Base-by-base conservation (phyloP, 2,113 vertebrate genomes). In the Embiotoca jacksoni region DNA sequence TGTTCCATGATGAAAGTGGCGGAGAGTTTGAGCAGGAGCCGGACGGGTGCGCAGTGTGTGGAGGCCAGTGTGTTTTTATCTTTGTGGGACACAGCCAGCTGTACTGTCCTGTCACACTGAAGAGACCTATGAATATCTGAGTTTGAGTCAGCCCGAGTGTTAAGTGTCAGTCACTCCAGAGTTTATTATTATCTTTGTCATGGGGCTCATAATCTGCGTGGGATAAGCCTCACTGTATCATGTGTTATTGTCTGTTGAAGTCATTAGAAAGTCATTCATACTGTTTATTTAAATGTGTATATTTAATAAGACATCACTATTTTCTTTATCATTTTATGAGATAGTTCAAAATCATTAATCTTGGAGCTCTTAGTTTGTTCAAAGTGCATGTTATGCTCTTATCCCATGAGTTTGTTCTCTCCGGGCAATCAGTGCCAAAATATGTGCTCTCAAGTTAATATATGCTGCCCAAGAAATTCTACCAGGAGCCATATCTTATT, bases 141-240 rank as follows among this genome's bases (percentile, higher is more conserved):
- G 6, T 78, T 60, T 71, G 37, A 72, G 54, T 72, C 74, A n/a
- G 71, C 55, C 67, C 0, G 3, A 72, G 66, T 81, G 62, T 85
- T 64, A 83, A 55, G 57, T 63, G 72, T 84, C 88, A 78, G 59
- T 39, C 53, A 49, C 76, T 72, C 55, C 23, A 78, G 46, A 68
- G 76, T 75, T 82, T 89, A 89, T 92, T 88, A 75, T 86, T 89
- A 82, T 91, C 86, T 72, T 72, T 82, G 67, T 85, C 67, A 79
- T 61, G 41, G 53, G 56, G 55, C 57, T 83, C 72, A 14, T 86
- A 82, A 85, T 88, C 75, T 61, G 13, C 47, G 23, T 16, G 9
- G 44, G 16, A 30, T 69, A 59, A 62, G 72, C 67, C 31, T 80
- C 39, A 72, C 59, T n/a, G 33, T 13, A 65, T 70, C 79, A 41